phyloP scores from a whole-genome alignment of 2,797 vertebrate species.

The Eremophila alpestris region DNA sequence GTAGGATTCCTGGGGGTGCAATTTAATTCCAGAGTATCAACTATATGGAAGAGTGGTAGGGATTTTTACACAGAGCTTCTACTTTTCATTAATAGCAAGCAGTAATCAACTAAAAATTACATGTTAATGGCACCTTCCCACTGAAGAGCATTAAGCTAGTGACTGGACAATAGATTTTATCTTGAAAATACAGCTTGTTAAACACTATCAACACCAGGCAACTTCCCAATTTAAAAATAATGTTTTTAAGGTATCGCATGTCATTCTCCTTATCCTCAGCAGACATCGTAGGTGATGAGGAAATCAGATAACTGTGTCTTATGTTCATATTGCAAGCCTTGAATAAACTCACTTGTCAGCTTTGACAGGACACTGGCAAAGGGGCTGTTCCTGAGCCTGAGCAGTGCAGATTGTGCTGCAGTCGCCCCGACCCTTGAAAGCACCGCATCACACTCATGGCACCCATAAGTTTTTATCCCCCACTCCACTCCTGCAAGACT shows the following conservation, averaged over 20 bases:
- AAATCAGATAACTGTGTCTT: neutral
- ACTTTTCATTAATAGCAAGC: neutral
- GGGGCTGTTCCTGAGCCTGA: neutral
- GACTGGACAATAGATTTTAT: neutral
- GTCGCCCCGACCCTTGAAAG: neutral
- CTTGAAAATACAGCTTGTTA: neutral
- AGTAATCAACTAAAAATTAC: neutral
- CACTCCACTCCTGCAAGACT: neutral
- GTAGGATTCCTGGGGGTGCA: neutral
- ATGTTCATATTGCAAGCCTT: neutral
- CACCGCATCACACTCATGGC: fast-evolving
- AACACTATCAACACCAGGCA: fast-evolving
- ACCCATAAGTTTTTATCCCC: fast-evolving
- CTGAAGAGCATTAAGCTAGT: neutral
- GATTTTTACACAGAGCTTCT: neutral
- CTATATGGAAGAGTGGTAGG: neutral
- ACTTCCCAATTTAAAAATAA: neutral
- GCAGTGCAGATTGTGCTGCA: fast-evolving
- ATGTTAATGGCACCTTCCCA: neutral
- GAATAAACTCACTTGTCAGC: conserved; percentile 16
- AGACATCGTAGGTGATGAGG: neutral
- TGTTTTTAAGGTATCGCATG: neutral
- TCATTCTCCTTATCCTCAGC: neutral
- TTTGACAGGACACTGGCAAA: neutral
- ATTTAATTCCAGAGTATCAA: neutral